Conservation (phyloP, 2,797 vertebrate species). For the Lutra lutra region DNA sequence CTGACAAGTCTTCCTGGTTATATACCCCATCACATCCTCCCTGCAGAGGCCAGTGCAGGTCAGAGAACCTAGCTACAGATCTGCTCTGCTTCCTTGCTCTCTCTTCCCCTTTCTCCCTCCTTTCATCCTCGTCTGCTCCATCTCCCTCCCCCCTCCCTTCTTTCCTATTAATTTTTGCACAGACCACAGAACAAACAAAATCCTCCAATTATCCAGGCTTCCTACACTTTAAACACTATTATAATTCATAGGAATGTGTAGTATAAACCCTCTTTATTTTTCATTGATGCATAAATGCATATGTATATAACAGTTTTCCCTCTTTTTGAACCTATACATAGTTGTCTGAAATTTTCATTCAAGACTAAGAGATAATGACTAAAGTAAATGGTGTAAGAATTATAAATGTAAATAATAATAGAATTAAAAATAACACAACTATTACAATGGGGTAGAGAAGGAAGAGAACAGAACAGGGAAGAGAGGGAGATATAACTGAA, state of each 20-base stretch:
- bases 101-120: fast-evolving
- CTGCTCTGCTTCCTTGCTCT: neutral
- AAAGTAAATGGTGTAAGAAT: neutral
- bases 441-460: neutral
- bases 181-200: neutral
- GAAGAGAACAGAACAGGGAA: neutral
- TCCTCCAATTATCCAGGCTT: neutral
- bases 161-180: neutral
- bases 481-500: neutral
- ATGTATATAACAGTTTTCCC: neutral
- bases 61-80: neutral
- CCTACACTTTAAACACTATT: neutral
- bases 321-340: neutral
- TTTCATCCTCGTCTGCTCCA: fast-evolving
- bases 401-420: neutral
- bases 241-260: neutral
- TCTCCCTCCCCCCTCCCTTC: neutral
- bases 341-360: slow-evolving; percentile 39
- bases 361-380: neutral
- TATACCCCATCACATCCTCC: neutral
- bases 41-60: neutral
- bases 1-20: neutral
- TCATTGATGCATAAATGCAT: neutral
- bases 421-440: slow-evolving; percentile 38
- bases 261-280: slow-evolving; percentile 19